Conservation (phyloP, 30 jellyfish, hydroid and myxozoan genomes). For the Hydra vulgaris region DNA sequence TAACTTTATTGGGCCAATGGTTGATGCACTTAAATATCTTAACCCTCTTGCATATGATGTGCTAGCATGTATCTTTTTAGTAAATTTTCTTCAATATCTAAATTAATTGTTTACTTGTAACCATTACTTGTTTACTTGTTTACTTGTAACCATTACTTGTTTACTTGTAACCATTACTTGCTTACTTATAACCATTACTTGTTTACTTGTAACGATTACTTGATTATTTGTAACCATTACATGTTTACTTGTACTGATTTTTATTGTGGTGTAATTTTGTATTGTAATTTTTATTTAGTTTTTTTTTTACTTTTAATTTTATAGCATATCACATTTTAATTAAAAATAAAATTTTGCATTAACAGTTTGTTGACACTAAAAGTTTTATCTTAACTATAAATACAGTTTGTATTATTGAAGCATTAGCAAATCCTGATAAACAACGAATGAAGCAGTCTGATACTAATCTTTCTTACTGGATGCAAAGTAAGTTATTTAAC, state of each 20-base stretch:
- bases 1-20: slow-evolving; percentile 96
- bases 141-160: no score
- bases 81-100: no score
- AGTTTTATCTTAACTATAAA: neutral
- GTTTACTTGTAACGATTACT: no score
- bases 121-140: no score
- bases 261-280: no score
- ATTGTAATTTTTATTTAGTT: no score
- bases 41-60: slow-evolving; percentile 96
- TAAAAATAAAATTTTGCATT: neutral
- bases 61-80: slow-evolving; percentile 87
- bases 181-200: no score
- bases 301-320: neutral
- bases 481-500: slow-evolving; percentile 81
- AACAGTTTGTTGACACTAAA: neutral
- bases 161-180: no score
- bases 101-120: no score
- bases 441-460: slow-evolving; percentile 92
- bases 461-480: slow-evolving; percentile 92
- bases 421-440: slow-evolving; percentile 92
- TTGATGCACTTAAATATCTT: slow-evolving; percentile 80
- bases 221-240: no score
- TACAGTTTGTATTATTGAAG: slow-evolving; percentile 87
- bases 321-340: neutral
- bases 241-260: no score